phyloP scores from a whole-genome alignment of 2,888 invertebrate species.

The Argyresthia goedartella region DNA sequence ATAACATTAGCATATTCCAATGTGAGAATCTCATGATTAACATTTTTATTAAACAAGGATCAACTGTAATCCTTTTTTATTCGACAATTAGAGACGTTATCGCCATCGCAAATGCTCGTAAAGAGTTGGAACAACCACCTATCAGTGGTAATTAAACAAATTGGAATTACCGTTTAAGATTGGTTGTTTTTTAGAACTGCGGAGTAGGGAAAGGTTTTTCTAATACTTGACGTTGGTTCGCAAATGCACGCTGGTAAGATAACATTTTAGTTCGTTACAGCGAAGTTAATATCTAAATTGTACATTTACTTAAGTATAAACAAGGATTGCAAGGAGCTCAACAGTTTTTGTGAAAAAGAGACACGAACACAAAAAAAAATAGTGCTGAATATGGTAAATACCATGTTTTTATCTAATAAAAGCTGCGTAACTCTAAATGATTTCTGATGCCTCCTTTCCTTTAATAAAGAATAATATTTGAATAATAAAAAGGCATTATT shows the following conservation, averaged over 20 bases:
- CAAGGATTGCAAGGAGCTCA: no score
- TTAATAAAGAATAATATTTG: neutral
- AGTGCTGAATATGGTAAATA: no score
- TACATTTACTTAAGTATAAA: no score
- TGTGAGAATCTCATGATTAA: slow-evolving; percentile 61
- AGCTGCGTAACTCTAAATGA: neutral
- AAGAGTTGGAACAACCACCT: slow-evolving; percentile 62
- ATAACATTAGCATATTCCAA: slow-evolving; percentile 60
- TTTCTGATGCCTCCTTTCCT: neutral
- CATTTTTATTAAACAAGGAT: slow-evolving; percentile 70
- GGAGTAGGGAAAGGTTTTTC: slow-evolving; percentile 11
- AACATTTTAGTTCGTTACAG: no score
- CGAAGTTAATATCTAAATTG: no score
- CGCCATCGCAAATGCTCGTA: slow-evolving; percentile 53
- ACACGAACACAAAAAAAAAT: no score
- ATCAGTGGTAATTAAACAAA: slow-evolving; percentile 60
- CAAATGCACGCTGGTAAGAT: no score
- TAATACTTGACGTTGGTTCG: no score
- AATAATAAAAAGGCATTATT: neutral
- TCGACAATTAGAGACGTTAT: slow-evolving; percentile 67
- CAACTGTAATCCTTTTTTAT: slow-evolving; percentile 67
- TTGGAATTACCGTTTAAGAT: slow-evolving; percentile 24
- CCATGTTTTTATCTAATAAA: no score
- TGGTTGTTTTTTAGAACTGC: slow-evolving; percentile 28
- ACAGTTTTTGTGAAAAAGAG: neutral